phyloP scores from a whole-genome alignment of 2,888 invertebrate genomes.

The Drosophila colorata region DNA sequence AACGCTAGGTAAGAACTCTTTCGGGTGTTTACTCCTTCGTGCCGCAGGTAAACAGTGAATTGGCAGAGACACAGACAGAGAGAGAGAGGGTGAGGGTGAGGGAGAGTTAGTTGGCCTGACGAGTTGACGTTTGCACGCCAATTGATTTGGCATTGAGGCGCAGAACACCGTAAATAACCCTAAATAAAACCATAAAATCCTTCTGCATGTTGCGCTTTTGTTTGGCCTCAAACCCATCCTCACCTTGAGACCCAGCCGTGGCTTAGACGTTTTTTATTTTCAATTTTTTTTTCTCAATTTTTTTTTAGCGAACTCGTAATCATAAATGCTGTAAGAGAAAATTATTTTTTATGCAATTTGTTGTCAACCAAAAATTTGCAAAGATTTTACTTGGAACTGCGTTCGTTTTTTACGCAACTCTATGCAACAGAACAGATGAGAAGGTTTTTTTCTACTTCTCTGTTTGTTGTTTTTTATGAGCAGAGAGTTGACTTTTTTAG shows the following conservation, averaged over 20 bases:
- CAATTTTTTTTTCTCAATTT: not conserved
- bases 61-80: not conserved
- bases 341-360: conserved; percentile 79
- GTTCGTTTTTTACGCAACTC: conserved; percentile 77
- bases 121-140: conserved; percentile 76
- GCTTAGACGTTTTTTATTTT: not conserved
- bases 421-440: conserved; percentile 49
- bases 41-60: conserved; percentile 41
- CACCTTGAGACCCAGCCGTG: conserved; percentile 56
- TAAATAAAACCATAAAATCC: conserved; percentile 84
- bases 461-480: conserved; percentile 45
- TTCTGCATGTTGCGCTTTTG: conserved; percentile 79
- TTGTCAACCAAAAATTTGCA: conserved; percentile 43
- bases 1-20: conserved; percentile 69
- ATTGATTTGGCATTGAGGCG: conserved; percentile 77
- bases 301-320: conserved; percentile 70
- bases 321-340: conserved; percentile 52
- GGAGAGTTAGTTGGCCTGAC: conserved; percentile 23
- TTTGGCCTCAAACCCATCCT: conserved; percentile 53
- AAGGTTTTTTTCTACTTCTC: conserved; percentile 7
- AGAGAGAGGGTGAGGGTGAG: not conserved
- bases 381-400: conserved; percentile 52
- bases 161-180: conserved; percentile 75
- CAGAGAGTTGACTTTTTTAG: conserved; percentile 73
- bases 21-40: conserved; percentile 53